Base-by-base conservation (phyloP, 2,797 vertebrate genomes). In the Rhynchotus rufescens region DNA sequence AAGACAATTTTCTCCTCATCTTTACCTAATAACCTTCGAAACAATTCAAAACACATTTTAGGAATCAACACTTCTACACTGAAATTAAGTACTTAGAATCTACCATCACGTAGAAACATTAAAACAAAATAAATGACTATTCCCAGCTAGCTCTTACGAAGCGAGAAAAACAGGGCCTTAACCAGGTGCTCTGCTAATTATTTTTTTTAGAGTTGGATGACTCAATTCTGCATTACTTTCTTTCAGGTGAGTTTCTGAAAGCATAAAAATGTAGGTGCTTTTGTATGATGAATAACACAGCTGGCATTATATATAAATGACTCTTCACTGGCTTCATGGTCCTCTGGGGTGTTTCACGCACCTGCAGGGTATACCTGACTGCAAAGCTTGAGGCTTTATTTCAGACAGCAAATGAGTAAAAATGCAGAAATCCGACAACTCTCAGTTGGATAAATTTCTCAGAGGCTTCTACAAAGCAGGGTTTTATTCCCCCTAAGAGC, bases 361-460 rank as follows among this genome's bases (percentile, higher is more conserved):
- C 52, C 64, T 79, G 62, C n/a, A 20, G 3, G 4, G 19, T 34
- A 75, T 44, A 78, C 22, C 42, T 69, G 61, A 65, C 45, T 83
- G 28, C 45, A 54, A 76, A 34, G 34, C 14, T n/a, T 80, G 45
- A 62, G 15, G 15, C 10, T 62, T 57, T 79, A 91, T 88, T 87
- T 45, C 84, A 84, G 71, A 14, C 26, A 67, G 73, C 5, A 84
- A 89, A 86, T 65, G 34, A 89, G 32, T 75, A 38, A 78, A 90
- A 76, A 78, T 13, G 13, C 9, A n/a, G 45, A 78, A 82, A 85
- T 59, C 66, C 0, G 0, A 60, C 56, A 93, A 20, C 38, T 77
- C 89, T 93, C 92, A 54, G 86, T 2, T 72, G 90, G 86, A 94
- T 49, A 90, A 59, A 83, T 87, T 89, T 95, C 82, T 76, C 66